These are phyloP conservation scores for Phataginus tetradactyla DNA, from an alignment of 2,797 vertebrate species.

Conservation along the genomic window DNA sequence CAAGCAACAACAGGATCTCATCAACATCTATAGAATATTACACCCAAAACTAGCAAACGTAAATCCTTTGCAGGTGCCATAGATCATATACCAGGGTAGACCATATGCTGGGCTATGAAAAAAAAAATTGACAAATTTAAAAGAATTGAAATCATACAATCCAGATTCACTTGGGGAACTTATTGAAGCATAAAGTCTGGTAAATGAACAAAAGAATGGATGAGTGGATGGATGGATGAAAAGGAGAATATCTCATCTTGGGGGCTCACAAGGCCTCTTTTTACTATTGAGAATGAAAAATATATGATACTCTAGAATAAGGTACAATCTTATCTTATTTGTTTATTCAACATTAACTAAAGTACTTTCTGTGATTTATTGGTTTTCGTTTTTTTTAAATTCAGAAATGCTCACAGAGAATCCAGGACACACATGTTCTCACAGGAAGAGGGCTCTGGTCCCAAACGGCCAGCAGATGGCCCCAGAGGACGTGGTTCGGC, in stretches of 20 bases:
- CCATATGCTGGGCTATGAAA: not conserved
- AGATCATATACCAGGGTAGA: not conserved
- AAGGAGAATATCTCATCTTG: not conserved
- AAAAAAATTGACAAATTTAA: not conserved
- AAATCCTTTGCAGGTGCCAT: not conserved
- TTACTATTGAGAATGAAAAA: not conserved
- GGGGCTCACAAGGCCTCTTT: not conserved
- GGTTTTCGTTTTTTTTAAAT: not conserved
- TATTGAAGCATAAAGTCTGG: not conserved
- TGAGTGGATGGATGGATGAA: not conserved
- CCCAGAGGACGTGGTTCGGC: constrained; percentile 22
- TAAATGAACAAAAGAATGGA: not conserved
- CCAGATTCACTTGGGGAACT: not conserved
- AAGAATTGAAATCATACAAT: not conserved
- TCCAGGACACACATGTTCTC: not conserved
- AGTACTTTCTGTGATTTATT: not conserved
- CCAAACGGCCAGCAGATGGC: constrained; percentile 66
- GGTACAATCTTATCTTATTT: not conserved
- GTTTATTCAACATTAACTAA: not conserved
- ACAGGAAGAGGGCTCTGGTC: not conserved
- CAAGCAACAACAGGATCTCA: not conserved
- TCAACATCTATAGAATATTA: not conserved
- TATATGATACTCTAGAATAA: not conserved
- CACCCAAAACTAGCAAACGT: not conserved
- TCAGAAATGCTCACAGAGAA: not conserved